Conservation (phyloP, 2,888 invertebrate species). For the Parnassius glacialis region DNA sequence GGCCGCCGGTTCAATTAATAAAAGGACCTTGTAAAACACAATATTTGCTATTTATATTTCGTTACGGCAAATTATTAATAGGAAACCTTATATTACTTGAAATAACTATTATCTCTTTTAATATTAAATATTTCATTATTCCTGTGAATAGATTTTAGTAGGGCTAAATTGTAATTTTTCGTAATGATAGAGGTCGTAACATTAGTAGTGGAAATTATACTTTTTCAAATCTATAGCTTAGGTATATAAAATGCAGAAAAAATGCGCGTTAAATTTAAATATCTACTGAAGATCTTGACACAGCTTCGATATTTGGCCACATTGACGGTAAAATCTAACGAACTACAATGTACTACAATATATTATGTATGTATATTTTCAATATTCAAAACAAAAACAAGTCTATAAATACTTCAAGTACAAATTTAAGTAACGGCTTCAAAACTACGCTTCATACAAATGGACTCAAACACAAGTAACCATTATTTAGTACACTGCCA, state of each 20-base stretch:
- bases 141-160: too few species aligned
- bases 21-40: too few species aligned
- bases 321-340: slow-evolving; percentile 11
- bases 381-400: background rate
- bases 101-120: too few species aligned
- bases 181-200: too few species aligned
- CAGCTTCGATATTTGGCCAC: slow-evolving; percentile 18
- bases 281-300: slow-evolving; percentile 9
- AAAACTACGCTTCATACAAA: background rate
- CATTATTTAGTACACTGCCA: too few species aligned
- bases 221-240: background rate
- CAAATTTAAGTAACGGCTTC: background rate
- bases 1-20: too few species aligned
- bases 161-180: too few species aligned
- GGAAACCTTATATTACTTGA: too few species aligned
- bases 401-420: slow-evolving; percentile 2
- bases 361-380: background rate
- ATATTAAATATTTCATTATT: too few species aligned
- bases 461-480: background rate
- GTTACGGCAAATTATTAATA: too few species aligned
- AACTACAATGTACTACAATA: background rate
- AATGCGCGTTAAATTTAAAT: background rate
- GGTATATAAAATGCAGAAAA: background rate
- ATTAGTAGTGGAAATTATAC: too few species aligned
- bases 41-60: too few species aligned